Evolutionary conservation across 2,113 vertebrate genomes (phyloP), one percentile per base, ranked within the genome.

Genomic region (Calidris pygmaea): DNA sequence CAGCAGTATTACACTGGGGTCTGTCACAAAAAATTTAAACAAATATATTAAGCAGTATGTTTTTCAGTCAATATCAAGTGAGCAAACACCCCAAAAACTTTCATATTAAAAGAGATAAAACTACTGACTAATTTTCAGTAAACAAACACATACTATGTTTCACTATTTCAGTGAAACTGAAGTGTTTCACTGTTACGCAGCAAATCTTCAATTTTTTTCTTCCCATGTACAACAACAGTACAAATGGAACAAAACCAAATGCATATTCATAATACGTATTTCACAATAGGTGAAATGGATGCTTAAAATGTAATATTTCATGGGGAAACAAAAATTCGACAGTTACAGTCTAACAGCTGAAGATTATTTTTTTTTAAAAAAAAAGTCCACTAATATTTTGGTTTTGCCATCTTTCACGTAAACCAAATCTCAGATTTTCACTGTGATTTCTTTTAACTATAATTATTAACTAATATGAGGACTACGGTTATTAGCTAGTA

Each of bases 1-100:
- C 98, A 47, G 98, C 82, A 16, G 79, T 63, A 30, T 94, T 97
- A 18, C 96, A 98, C 1, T 75, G 91, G 11, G 99, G 99, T 65
- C 99, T 99, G 96, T 74, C 52, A 83, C 26, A 17, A 68, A 66
- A 52, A 48, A 43, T 3, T 30, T 13, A 30, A 22, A 58, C 29
- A 7, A 81, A 58, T 26, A 2, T 9, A 92, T 60, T 70, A 91
- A 50, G 35, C 65, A 67, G 11, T 53, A 20, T 75, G 22, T 26
- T 93, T 67, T 58, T 63, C 24, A 85, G 27, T 65, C 29, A 62
- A 3, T 35, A 89, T 3, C 11, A 32, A 95, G 60, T 41, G 0
- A 76, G 21, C 16, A 62, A 81, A 43, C 45, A 91, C 0, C 3
- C 50, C 15, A 22, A 81, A 55, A 62, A 26, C 11, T 58, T 83